Percentiles rank a stretch among this genome's conserved stretches.
phyloP scores from a whole-genome alignment of 2,113 vertebrate genomes.

The Planiliza haematocheilus region DNA sequence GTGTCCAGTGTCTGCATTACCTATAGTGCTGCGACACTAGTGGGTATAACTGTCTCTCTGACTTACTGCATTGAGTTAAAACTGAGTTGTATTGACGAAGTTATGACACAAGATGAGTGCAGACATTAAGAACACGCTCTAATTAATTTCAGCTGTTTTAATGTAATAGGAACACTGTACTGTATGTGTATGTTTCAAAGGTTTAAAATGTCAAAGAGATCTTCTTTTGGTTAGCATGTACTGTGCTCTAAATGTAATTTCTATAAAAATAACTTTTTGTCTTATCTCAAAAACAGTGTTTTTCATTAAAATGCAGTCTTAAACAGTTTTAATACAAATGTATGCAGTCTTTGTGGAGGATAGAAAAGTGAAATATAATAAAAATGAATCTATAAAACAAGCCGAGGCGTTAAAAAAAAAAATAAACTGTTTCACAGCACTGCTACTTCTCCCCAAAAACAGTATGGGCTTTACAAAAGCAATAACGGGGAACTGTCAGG shows the following conservation, averaged over 20 bases:
- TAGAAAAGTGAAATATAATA: conserved; percentile 15
- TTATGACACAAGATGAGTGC: background rate
- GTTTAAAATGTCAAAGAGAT: conserved; percentile 10
- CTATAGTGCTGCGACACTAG: conserved; percentile 27
- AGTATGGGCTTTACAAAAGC: conserved; percentile 73
- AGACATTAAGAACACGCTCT: background rate
- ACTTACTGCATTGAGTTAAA: background rate
- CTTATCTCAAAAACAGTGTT: background rate
- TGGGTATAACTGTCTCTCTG: background rate
- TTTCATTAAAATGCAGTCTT: background rate
- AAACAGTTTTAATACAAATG: background rate
- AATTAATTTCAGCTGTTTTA: background rate
- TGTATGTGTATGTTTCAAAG: background rate
- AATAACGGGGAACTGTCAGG: conserved; percentile 34
- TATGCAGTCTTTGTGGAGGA: conserved; percentile 1
- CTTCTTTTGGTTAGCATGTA: too few species aligned
- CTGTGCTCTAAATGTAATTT: background rate
- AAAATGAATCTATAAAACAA: conserved; percentile 42
- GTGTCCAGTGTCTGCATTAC: background rate
- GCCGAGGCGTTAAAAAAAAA: conserved; percentile 14
- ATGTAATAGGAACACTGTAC: background rate
- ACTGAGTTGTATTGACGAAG: background rate
- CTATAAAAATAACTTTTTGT: too few species aligned
- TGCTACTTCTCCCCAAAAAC: conserved; percentile 27
- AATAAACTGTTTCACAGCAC: conserved; percentile 56